These are phyloP conservation scores for Acrobasis repandana DNA, from an alignment of 2,888 invertebrate genomes.

Conservation along the genomic window DNA sequence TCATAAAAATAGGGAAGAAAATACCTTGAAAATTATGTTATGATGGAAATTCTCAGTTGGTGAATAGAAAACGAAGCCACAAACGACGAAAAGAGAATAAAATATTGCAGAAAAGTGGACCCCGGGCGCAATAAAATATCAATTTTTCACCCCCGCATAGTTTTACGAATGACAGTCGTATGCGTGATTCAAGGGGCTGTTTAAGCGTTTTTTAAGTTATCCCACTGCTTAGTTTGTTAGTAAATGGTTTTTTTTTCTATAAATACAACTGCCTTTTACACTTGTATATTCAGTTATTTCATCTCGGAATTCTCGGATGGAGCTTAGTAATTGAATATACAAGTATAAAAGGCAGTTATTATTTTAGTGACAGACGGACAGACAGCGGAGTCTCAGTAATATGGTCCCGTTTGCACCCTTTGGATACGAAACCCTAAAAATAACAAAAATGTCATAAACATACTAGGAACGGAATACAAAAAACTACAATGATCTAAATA, in stretches of 20 bases:
- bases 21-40: constrained; percentile 27
- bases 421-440: too few relatives aligned
- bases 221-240: constrained; percentile 30
- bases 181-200: constrained; percentile 34
- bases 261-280: too few relatives aligned
- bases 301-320: too few relatives aligned
- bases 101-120: constrained; percentile 76
- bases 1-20: constrained; percentile 35
- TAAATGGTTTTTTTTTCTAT: not conserved
- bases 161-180: constrained; percentile 47
- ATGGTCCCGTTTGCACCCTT: too few relatives aligned
- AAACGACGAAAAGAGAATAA: constrained; percentile 67
- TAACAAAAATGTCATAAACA: too few relatives aligned
- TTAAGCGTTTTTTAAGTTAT: constrained; percentile 42
- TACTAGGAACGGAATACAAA: too few relatives aligned
- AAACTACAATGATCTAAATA: too few relatives aligned
- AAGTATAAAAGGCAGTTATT: too few relatives aligned
- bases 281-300: too few relatives aligned
- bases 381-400: too few relatives aligned
- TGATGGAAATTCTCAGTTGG: constrained; percentile 31
- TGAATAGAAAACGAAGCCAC: constrained; percentile 47
- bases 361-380: too few relatives aligned
- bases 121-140: constrained; percentile 78
- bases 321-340: too few relatives aligned
- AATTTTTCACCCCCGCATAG: constrained; percentile 71